phyloP scores from a whole-genome alignment of 2,113 vertebrate species.

The Chrysochloris asiatica region DNA sequence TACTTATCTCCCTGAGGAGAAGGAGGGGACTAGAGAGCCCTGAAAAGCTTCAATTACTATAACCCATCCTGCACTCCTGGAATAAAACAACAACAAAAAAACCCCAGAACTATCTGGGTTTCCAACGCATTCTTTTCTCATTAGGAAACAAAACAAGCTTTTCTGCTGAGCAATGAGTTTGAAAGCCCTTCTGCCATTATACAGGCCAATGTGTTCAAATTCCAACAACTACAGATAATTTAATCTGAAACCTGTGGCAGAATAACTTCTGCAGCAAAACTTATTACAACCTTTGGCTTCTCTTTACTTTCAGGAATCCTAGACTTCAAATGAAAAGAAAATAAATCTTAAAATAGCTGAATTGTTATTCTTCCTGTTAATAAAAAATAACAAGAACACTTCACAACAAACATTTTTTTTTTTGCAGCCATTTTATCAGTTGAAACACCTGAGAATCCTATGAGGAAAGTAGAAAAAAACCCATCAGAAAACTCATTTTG shows the following conservation, averaged over 20 bases:
- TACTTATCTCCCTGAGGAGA: not conserved
- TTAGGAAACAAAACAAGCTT: not conserved
- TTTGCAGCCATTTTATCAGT: conserved; percentile 34
- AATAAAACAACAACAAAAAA: not conserved
- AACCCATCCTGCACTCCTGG: not conserved
- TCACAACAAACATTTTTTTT: conserved; percentile 30
- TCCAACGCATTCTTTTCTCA: not conserved
- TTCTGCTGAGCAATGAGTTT: not conserved
- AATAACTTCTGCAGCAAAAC: conserved; percentile 1
- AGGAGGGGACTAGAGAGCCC: not conserved
- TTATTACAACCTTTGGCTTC: not conserved
- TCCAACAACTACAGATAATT: not conserved
- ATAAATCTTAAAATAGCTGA: conserved; percentile 37
- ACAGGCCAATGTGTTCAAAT: not conserved
- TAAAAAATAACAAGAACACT: conserved; percentile 48
- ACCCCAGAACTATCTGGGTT: not conserved
- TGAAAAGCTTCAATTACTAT: not conserved
- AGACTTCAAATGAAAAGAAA: not conserved
- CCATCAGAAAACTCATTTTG: not conserved
- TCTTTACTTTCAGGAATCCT: conserved; percentile 1
- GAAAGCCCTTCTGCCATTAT: not conserved
- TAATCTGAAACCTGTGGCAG: not conserved
- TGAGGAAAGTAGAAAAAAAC: conserved; percentile 34
- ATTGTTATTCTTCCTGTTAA: conserved; percentile 23
- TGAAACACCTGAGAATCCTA: conserved; percentile 26